phyloP scores from a whole-genome alignment of 1,140 invertebrate genomes.

The Pantala flavescens region DNA sequence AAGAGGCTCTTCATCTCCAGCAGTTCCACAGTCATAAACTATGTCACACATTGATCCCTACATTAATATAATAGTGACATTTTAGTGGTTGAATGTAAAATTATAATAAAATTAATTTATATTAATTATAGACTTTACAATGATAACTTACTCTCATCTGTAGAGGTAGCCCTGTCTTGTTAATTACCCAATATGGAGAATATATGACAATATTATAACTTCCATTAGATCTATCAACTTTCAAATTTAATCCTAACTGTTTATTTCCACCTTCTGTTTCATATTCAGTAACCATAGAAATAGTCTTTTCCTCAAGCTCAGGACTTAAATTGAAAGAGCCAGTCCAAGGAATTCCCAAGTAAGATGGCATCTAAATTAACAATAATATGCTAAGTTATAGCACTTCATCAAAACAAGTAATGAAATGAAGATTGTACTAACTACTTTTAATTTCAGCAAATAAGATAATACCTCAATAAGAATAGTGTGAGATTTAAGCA shows the following conservation, averaged over 20 bases:
- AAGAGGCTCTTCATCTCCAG: constrained; percentile 47
- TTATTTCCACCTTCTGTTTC: constrained; percentile 54
- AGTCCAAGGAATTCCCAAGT: constrained; percentile 57
- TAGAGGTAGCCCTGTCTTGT: constrained; percentile 70
- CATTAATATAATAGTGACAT: constrained; percentile 20
- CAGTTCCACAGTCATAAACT: constrained; percentile 45
- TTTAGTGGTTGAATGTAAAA: neutral
- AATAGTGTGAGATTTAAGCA: constrained; percentile 45
- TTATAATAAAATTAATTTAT: neutral
- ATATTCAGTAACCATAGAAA: constrained; percentile 53
- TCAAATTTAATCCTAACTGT: constrained; percentile 53
- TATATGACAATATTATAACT: constrained; percentile 58
- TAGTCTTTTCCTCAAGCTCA: constrained; percentile 55
- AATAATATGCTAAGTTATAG: constrained; percentile 13
- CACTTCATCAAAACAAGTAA: neutral
- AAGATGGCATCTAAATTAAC: constrained; percentile 42
- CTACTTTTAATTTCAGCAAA: neutral
- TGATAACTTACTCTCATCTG: constrained; percentile 54
- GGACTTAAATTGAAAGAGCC: constrained; percentile 55
- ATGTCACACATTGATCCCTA: constrained; percentile 55
- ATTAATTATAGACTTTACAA: too few relatives aligned
- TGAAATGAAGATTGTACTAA: constrained; percentile 6
- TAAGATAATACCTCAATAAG: constrained; percentile 44
- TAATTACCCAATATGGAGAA: constrained; percentile 83
- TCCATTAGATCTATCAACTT: constrained; percentile 43